Percentiles rank a stretch among this genome's conserved stretches.
Evolutionary conservation across 2,888 invertebrate species (phyloP).

Genomic region (Apocheima hispidaria): DNA sequence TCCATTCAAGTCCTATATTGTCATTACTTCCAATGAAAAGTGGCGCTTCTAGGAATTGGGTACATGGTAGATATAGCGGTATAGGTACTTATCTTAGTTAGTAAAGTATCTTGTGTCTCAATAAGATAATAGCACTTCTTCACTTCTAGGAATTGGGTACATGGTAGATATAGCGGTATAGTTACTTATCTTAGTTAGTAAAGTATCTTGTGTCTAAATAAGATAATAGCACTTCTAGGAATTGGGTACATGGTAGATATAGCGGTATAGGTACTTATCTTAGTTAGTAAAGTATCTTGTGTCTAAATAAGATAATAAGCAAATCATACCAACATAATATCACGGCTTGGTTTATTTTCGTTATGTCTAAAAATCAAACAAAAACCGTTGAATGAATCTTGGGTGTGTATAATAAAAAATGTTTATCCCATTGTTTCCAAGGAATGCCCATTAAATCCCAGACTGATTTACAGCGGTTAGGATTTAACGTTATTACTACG

Average conservation of each 20-base stretch:
- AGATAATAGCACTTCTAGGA: too few species aligned
- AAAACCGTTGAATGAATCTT: slow-evolving; percentile 34
- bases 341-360: slow-evolving; percentile 17
- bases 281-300: background rate
- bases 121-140: too few species aligned
- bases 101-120: too few species aligned
- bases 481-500: slow-evolving; percentile 24
- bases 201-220: too few species aligned
- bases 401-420: slow-evolving; percentile 38
- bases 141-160: too few species aligned
- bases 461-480: slow-evolving; percentile 36
- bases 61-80: too few species aligned
- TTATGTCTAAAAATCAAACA: slow-evolving; percentile 23
- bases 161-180: too few species aligned
- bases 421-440: slow-evolving; percentile 40
- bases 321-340: slow-evolving; percentile 5
- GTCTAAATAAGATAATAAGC: slow-evolving; percentile 1
- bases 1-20: too few species aligned
- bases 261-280: background rate
- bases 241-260: background rate
- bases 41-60: too few species aligned
- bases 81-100: too few species aligned
- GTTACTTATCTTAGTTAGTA: too few species aligned
- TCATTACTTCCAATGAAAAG: too few species aligned
- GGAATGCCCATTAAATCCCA: slow-evolving; percentile 37